A percentile compares a stretch with the other conserved stretches of the same genome.
phyloP scores from a whole-genome alignment of 2,888 invertebrate species.

The Pseudanteris insignis region DNA sequence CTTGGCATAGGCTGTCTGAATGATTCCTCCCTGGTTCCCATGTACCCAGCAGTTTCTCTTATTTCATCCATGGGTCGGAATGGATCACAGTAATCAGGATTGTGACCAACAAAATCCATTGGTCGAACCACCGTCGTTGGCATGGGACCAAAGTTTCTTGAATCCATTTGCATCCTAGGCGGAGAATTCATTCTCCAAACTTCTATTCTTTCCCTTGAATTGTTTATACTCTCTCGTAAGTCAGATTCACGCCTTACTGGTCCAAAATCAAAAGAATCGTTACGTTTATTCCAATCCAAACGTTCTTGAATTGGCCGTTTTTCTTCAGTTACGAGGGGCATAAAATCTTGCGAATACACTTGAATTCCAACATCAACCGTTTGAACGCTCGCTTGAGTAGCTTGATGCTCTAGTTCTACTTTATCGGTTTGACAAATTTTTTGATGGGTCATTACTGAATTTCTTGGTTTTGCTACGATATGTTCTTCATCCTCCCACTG shows the following conservation, averaged over 20 bases:
- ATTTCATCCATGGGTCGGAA: slow-evolving; percentile 18
- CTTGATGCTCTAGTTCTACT: slow-evolving; percentile 44
- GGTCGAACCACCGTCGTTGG: not conserved
- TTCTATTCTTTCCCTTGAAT: slow-evolving; percentile 45
- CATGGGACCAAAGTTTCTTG: slow-evolving; percentile 5
- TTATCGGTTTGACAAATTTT: slow-evolving; percentile 63
- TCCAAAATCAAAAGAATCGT: slow-evolving; percentile 54
- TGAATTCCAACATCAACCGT: slow-evolving; percentile 51
- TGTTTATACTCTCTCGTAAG: slow-evolving; percentile 58
- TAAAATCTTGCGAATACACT: slow-evolving; percentile 45
- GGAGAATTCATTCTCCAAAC: slow-evolving; percentile 12
- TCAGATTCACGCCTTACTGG: slow-evolving; percentile 55
- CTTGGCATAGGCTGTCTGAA: slow-evolving; percentile 1
- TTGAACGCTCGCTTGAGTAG: slow-evolving; percentile 46
- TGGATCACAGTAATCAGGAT: slow-evolving; percentile 2
- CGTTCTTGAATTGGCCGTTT: slow-evolving; percentile 59
- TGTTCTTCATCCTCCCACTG: slow-evolving; percentile 57
- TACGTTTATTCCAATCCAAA: slow-evolving; percentile 59
- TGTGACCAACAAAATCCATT: slow-evolving; percentile 4
- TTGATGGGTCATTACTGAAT: slow-evolving; percentile 53
- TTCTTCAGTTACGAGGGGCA: slow-evolving; percentile 49
- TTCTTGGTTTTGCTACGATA: slow-evolving; percentile 29
- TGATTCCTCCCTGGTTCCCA: slow-evolving; percentile 8
- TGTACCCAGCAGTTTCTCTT: slow-evolving; percentile 1
- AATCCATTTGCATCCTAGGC: slow-evolving; percentile 12